Conservation (phyloP, 1,140 invertebrate species). For the Leucophenga varia region DNA sequence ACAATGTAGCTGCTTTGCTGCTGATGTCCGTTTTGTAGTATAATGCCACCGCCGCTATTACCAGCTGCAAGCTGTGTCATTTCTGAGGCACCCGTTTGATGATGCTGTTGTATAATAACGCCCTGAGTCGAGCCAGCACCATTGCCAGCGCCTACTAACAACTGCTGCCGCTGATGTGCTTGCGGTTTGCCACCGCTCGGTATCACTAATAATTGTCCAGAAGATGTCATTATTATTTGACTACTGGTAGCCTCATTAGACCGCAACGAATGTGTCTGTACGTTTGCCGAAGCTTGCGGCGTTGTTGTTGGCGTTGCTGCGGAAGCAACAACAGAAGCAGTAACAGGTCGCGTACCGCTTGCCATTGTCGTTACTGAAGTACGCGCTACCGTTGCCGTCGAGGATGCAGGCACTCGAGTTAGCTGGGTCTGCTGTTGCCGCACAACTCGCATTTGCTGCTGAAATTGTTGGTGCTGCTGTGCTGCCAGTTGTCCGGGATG, state of each 20-base stretch:
- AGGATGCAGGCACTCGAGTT: constrained; percentile 16
- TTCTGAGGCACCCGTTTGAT: neutral
- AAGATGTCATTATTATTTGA: constrained; percentile 54
- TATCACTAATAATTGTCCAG: constrained; percentile 58
- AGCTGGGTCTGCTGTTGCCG: constrained; percentile 13
- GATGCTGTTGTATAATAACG: constrained; percentile 27
- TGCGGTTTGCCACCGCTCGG: constrained; percentile 49
- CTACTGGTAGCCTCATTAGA: constrained; percentile 16
- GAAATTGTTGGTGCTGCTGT: constrained; percentile 61
- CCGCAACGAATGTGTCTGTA: constrained; percentile 29
- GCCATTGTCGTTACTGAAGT: constrained; percentile 35
- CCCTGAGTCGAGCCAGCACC: neutral
- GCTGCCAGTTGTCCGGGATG: constrained; percentile 69
- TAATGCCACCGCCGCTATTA: constrained; percentile 12
- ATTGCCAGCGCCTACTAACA: too few relatives aligned
- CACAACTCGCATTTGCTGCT: constrained; percentile 21
- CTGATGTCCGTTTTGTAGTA: constrained; percentile 17
- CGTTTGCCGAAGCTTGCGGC: constrained; percentile 14
- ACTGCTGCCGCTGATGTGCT: constrained; percentile 11
- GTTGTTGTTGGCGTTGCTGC: constrained; percentile 14
- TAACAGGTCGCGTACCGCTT: constrained; percentile 23
- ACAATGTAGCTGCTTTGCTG: constrained; percentile 44
- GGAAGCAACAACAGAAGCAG: too few relatives aligned
- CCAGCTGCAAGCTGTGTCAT: constrained; percentile 7
- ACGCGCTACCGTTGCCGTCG: constrained; percentile 24